A percentile compares a stretch with the other conserved stretches of the same genome.
phyloP scores from a whole-genome alignment of 1,140 invertebrate genomes.

The Eueides isabella region DNA sequence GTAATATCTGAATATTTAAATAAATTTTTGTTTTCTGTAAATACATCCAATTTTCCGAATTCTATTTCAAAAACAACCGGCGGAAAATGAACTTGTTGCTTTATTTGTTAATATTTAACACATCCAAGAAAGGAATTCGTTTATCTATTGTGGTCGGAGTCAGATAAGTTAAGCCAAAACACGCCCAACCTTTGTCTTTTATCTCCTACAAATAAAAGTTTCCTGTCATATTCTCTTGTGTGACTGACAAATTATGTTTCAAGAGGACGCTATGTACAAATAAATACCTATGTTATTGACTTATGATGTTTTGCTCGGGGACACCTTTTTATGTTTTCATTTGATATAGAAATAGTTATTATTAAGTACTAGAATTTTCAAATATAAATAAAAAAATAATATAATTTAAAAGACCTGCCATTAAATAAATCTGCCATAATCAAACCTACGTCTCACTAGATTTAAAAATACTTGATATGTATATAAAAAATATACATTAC shows the following conservation, averaged over 20 bases:
- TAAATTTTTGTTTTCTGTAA: background rate
- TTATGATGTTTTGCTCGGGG: conserved; percentile 17
- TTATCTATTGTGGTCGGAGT: conserved; percentile 65
- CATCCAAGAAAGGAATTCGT: conserved; percentile 71
- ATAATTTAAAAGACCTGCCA: no score
- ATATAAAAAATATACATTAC: background rate
- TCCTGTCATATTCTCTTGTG: conserved; percentile 59
- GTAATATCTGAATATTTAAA: background rate
- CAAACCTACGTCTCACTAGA: background rate
- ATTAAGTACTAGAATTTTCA: no score
- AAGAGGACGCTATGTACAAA: conserved; percentile 39
- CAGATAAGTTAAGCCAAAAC: conserved; percentile 69
- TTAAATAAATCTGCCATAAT: no score
- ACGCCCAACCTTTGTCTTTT: conserved; percentile 72
- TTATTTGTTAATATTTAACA: conserved; percentile 76
- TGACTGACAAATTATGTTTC: conserved; percentile 53
- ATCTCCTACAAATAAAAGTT: conserved; percentile 74
- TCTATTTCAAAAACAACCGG: background rate
- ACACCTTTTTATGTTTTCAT: conserved; percentile 15
- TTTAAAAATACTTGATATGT: background rate
- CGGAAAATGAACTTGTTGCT: conserved; percentile 11
- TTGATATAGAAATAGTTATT: background rate
- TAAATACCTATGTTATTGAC: conserved; percentile 32
- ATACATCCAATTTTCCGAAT: background rate
- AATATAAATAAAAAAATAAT: no score